Evolutionary conservation across 2,113 vertebrate genomes (phyloP).

Genomic region (Ceyx margarethae): DNA sequence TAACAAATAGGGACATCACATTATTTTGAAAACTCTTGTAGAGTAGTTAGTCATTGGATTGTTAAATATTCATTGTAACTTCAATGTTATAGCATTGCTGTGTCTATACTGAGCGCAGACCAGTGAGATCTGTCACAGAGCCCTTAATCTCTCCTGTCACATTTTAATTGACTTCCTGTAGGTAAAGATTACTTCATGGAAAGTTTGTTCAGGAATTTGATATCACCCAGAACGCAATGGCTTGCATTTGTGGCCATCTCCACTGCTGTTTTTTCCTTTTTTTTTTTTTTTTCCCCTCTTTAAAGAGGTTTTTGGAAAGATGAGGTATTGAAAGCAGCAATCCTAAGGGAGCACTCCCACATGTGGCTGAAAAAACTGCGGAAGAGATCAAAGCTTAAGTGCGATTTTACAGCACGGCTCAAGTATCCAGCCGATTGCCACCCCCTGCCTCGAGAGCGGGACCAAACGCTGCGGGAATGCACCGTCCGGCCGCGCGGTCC

Average conservation of each 20-base stretch:
- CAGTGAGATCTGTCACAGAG: conserved; percentile 83
- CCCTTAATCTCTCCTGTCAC: conserved; percentile 92
- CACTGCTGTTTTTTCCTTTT: not conserved
- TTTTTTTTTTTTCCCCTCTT: not conserved
- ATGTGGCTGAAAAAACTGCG: not conserved
- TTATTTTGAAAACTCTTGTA: conserved; percentile 93
- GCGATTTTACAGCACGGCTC: conserved; percentile 25
- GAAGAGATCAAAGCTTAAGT: conserved; percentile 48
- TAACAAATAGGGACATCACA: conserved; percentile 92
- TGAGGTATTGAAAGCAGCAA: not conserved
- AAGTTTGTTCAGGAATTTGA: conserved; percentile 81
- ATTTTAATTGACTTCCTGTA: conserved; percentile 95
- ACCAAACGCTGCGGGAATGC: not conserved
- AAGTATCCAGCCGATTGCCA: not conserved
- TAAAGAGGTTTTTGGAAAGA: conserved; percentile 23
- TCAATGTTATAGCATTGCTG: conserved; percentile 79
- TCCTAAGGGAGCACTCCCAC: not conserved
- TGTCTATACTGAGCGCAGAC: conserved; percentile 79
- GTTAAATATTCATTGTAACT: conserved; percentile 87
- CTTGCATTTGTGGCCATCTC: not conserved
- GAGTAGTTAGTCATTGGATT: conserved; percentile 84
- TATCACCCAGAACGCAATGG: conserved; percentile 52
- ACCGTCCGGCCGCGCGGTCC: not conserved
- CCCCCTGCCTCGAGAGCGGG: not conserved
- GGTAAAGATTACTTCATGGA: conserved; percentile 89